Evolutionary conservation across 2,888 invertebrate species (phyloP).

Genomic region (Cheilosia vernalis): DNA sequence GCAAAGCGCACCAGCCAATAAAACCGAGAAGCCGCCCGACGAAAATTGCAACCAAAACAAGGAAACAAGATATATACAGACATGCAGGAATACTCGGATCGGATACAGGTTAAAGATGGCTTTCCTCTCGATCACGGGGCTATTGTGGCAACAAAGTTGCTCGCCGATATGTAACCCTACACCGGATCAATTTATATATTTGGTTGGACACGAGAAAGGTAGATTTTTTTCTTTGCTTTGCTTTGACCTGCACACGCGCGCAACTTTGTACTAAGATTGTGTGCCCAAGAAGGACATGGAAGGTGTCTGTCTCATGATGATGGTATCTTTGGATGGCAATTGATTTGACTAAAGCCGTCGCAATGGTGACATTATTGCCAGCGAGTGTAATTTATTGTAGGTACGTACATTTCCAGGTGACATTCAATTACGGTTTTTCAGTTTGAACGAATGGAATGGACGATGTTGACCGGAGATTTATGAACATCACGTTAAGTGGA

Average conservation of each 20-base stretch:
- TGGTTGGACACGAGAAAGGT: constrained; percentile 1
- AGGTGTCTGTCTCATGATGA: constrained; percentile 44
- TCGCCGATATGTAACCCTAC: constrained; percentile 43
- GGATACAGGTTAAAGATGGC: constrained; percentile 18
- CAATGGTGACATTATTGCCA: constrained; percentile 44
- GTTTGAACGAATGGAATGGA: background rate
- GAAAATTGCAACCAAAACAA: constrained; percentile 13
- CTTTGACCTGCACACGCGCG: background rate
- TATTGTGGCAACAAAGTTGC: constrained; percentile 61
- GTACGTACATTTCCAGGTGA: background rate
- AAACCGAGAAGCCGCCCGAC: background rate
- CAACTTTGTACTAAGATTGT: constrained; percentile 34
- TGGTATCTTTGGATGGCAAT: constrained; percentile 40
- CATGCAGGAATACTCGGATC: background rate
- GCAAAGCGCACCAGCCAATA: background rate
- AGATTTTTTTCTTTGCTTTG: background rate
- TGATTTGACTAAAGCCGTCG: constrained; percentile 36
- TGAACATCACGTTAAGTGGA: background rate
- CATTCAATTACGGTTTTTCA: constrained; percentile 1
- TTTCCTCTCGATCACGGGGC: constrained; percentile 40
- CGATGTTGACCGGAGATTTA: background rate
- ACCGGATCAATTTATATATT: constrained; percentile 32
- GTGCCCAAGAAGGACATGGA: constrained; percentile 1
- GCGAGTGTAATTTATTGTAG: constrained; percentile 1
- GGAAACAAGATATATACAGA: constrained; percentile 11